Percentiles rank a stretch among this genome's conserved stretches.
phyloP scores from a whole-genome alignment of 1,140 invertebrate species.

The Melanaphis sacchari region DNA sequence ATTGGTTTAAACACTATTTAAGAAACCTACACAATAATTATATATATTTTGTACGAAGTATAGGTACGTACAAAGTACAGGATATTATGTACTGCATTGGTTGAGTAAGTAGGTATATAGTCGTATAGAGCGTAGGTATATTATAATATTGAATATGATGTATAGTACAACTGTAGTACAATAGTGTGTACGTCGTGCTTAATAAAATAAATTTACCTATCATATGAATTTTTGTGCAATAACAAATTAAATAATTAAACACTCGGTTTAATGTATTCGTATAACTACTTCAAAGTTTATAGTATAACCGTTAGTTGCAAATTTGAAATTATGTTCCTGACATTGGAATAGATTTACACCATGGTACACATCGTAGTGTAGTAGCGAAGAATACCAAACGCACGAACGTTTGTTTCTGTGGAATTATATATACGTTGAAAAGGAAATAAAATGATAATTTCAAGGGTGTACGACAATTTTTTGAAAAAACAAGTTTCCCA shows the following conservation, averaged over 20 bases:
- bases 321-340: not conserved
- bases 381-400: not conserved
- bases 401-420: not conserved
- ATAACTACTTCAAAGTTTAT: not conserved
- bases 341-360: not conserved
- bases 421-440: not conserved
- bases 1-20: no score
- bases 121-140: not conserved
- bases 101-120: no score
- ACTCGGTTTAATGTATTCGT: not conserved
- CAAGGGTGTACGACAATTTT: not conserved
- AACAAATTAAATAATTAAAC: not conserved
- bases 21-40: not conserved
- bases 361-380: not conserved
- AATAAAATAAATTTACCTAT: not conserved
- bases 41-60: not conserved
- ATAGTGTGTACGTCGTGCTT: not conserved
- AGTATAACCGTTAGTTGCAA: not conserved
- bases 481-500: not conserved
- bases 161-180: not conserved
- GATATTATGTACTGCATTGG: not conserved
- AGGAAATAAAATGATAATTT: constrained; percentile 22
- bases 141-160: not conserved
- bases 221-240: not conserved
- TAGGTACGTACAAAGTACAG: not conserved